Conservation (phyloP, 2,113 vertebrate genomes). For the Sylvia atricapilla region DNA sequence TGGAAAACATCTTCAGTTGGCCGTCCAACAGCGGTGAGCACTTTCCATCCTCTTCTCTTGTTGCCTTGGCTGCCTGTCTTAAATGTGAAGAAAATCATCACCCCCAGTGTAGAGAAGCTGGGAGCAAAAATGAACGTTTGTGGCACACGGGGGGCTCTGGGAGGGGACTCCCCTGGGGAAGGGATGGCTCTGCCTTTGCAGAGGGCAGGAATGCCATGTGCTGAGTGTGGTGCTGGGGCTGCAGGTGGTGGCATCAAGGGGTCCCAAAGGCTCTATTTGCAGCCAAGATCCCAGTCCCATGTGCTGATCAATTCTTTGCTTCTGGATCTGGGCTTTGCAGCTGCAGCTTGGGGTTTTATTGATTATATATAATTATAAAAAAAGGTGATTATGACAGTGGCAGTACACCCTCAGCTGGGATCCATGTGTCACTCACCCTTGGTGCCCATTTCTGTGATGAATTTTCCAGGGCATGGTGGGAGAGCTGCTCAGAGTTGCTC, state of each 20-base stretch:
- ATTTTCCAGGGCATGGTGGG: background rate
- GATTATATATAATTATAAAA: background rate
- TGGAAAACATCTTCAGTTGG: background rate
- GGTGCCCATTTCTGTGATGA: background rate
- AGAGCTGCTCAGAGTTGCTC: background rate
- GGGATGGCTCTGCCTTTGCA: background rate
- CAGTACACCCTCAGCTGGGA: background rate
- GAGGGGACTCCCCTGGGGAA: background rate
- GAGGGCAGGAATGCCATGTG: background rate
- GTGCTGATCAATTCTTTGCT: background rate
- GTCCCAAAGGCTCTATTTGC: background rate
- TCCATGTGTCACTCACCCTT: fast-evolving
- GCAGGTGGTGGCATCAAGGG: background rate
- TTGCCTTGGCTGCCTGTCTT: background rate
- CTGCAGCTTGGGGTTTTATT: background rate
- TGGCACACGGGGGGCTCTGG: background rate
- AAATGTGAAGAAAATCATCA: background rate
- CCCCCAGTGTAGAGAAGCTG: background rate
- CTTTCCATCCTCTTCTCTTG: background rate
- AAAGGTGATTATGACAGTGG: background rate
- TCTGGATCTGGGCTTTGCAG: background rate
- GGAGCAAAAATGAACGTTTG: background rate
- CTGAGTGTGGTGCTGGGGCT: background rate
- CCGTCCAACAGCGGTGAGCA: background rate
- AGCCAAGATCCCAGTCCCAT: background rate